Percentiles rank a stretch among this genome's conserved stretches.
Conservation (phyloP, 2,888 invertebrate genomes). For the Drymonia ruficornis region DNA sequence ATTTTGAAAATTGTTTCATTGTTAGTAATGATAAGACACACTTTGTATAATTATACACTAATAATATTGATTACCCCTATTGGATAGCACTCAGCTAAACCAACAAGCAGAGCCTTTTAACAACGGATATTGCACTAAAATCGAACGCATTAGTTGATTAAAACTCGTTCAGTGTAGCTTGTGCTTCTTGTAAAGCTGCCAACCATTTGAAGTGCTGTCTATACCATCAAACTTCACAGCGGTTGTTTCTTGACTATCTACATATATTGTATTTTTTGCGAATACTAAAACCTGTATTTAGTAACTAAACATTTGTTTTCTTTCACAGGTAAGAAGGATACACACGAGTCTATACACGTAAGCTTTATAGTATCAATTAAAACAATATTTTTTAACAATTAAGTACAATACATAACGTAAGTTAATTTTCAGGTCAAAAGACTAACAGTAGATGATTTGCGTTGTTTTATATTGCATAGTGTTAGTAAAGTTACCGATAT, state of each 20-base stretch:
- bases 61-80: neutral
- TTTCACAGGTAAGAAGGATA: slow-evolving; percentile 27
- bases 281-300: neutral
- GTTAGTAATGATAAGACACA: too few species aligned
- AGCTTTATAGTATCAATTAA: too few species aligned
- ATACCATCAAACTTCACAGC: neutral
- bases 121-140: neutral
- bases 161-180: neutral
- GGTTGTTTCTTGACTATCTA: too few species aligned
- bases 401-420: too few species aligned
- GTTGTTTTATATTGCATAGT: neutral
- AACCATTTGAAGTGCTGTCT: neutral
- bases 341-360: too few species aligned
- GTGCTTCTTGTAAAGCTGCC: neutral
- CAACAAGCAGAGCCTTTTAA: neutral
- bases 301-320: neutral
- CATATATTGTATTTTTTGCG: neutral
- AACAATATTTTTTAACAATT: too few species aligned
- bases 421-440: too few species aligned
- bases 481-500: neutral
- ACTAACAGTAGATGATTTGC: neutral
- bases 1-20: too few species aligned
- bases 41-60: too few species aligned
- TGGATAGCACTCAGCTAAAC: neutral
- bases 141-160: slow-evolving; percentile 3